Percentiles rank a stretch among this genome's conserved stretches.
These are phyloP conservation scores for Autographa pulchrina DNA, from an alignment of 2,888 invertebrate species.

Conservation along the genomic window DNA sequence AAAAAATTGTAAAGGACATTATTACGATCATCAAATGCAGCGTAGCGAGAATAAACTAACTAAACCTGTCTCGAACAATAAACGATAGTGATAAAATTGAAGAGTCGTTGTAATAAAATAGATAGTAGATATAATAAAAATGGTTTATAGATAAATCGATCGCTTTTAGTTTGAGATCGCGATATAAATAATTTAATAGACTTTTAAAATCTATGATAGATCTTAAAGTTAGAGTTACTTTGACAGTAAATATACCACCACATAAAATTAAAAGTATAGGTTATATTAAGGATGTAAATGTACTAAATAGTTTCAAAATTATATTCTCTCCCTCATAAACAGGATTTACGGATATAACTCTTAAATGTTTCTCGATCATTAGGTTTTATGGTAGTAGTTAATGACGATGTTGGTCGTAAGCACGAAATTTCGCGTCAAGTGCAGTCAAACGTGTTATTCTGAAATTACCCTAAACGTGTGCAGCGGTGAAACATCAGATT, in stretches of 20 bases:
- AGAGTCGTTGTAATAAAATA: constrained; percentile 56
- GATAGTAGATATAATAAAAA: constrained; percentile 56
- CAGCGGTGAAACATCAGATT: neutral
- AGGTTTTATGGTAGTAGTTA: constrained; percentile 63
- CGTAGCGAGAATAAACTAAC: constrained; percentile 41
- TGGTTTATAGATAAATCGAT: constrained; percentile 40
- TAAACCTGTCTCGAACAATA: constrained; percentile 42
- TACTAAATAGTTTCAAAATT: constrained; percentile 36
- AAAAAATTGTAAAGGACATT: constrained; percentile 37
- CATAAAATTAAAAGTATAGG: constrained; percentile 13
- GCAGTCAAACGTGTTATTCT: constrained; percentile 31
- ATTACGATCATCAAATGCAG: constrained; percentile 41
- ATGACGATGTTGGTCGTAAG: constrained; percentile 54
- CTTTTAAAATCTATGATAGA: neutral
- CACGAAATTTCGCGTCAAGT: constrained; percentile 31
- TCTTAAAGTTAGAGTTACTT: neutral
- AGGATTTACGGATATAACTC: constrained; percentile 50
- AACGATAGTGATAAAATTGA: constrained; percentile 50
- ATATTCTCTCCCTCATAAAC: constrained; percentile 52
- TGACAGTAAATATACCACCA: neutral
- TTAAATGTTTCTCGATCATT: constrained; percentile 51
- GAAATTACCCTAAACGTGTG: constrained; percentile 2
- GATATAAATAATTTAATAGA: constrained; percentile 22
- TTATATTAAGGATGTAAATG: constrained; percentile 25
- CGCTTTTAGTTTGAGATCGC: constrained; percentile 45